Percentiles rank a stretch among this genome's conserved stretches.
Conservation (phyloP, 2,888 invertebrate genomes). For the Philereme transversata region DNA sequence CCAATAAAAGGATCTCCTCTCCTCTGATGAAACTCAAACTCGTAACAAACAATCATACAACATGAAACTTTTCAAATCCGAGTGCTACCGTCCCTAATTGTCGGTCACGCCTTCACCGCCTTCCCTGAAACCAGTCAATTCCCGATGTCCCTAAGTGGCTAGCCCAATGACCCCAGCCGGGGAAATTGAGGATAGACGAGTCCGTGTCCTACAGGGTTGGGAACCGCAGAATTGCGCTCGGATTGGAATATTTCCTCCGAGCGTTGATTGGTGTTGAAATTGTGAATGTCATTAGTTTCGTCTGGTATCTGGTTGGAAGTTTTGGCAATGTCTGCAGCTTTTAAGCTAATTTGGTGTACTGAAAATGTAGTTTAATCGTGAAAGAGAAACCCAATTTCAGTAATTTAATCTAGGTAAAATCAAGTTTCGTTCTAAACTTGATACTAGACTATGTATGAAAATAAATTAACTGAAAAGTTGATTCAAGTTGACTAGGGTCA, state of each 20-base stretch:
- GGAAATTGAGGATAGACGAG: background rate
- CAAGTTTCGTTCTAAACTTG: too few relatives aligned
- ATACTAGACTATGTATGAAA: too few relatives aligned
- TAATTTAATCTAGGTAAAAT: too few relatives aligned
- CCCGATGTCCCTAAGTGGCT: background rate
- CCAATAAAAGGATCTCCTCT: too few relatives aligned
- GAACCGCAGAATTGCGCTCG: background rate
- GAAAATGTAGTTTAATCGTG: too few relatives aligned
- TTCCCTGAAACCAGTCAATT: conserved; percentile 1
- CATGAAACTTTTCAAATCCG: background rate
- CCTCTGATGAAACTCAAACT: too few relatives aligned
- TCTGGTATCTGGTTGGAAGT: background rate
- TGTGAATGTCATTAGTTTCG: background rate
- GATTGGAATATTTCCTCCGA: background rate
- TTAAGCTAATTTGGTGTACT: too few relatives aligned
- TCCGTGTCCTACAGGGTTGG: background rate
- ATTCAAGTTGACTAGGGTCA: too few relatives aligned
- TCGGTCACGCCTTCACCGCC: conserved; percentile 4
- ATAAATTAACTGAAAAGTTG: too few relatives aligned
- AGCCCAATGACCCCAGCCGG: background rate
- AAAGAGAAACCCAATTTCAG: too few relatives aligned
- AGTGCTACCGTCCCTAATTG: background rate
- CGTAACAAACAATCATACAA: background rate
- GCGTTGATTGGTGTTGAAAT: conserved; percentile 1
- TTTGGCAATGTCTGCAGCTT: too few relatives aligned